Percentiles rank a stretch among this genome's conserved stretches.
These are phyloP conservation scores for Metallyticus violacea DNA, from an alignment of 2,888 invertebrate genomes.

Conservation along the genomic window DNA sequence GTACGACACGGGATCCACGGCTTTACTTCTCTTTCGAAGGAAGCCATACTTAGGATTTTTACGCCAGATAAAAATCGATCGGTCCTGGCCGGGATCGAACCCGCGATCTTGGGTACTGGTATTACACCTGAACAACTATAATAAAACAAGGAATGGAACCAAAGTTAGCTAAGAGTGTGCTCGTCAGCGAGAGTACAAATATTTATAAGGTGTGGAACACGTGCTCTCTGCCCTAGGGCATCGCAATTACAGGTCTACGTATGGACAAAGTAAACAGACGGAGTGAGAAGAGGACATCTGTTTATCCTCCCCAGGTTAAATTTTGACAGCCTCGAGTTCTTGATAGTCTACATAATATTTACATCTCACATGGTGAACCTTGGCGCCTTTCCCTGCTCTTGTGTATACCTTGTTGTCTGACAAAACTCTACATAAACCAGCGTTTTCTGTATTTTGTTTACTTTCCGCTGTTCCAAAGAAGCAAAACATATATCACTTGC, in stretches of 20 bases:
- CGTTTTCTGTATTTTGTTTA: not conserved
- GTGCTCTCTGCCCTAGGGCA: not conserved
- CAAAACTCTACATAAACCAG: too few relatives aligned
- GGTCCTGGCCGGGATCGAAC: too few relatives aligned
- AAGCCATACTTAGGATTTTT: too few relatives aligned
- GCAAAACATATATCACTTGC: conserved; percentile 20
- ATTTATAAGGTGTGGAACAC: not conserved
- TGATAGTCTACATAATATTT: not conserved
- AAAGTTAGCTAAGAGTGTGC: too few relatives aligned
- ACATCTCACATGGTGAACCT: not conserved
- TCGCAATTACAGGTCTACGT: not conserved
- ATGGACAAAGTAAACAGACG: not conserved
- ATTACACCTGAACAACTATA: too few relatives aligned
- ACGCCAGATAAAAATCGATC: too few relatives aligned
- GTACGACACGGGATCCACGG: too few relatives aligned
- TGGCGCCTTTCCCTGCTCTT: not conserved
- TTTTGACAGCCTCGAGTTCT: not conserved
- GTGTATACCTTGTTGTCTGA: not conserved
- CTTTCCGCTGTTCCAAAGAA: not conserved
- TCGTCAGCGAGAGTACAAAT: not conserved
- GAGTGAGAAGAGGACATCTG: not conserved
- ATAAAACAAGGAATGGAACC: too few relatives aligned
- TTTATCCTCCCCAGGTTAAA: not conserved
- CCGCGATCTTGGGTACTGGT: too few relatives aligned
- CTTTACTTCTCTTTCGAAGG: too few relatives aligned